Percentiles rank a stretch among this genome's conserved stretches.
Conservation (phyloP, 2,888 invertebrate species). For the Peribatodes rhomboidaria region DNA sequence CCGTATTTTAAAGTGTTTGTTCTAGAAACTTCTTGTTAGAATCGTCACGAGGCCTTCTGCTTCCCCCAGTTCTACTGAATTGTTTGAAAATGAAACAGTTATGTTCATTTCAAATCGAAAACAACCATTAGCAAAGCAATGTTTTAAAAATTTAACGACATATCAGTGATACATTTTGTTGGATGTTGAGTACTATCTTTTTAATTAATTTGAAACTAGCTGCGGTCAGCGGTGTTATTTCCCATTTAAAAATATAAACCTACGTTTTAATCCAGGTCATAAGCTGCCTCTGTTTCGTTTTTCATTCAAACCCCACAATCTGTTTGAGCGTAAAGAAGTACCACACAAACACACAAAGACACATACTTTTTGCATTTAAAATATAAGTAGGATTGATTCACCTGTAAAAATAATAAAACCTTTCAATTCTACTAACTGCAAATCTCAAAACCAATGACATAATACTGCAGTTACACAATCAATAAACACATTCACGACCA, state of each 20-base stretch:
- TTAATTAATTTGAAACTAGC: too few species aligned
- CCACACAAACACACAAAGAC: too few species aligned
- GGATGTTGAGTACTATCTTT: background rate
- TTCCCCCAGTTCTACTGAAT: background rate
- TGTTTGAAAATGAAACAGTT: background rate
- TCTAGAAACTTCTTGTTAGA: background rate
- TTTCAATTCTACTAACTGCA: background rate
- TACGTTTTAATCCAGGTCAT: too few species aligned
- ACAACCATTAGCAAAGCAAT: too few species aligned
- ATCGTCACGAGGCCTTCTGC: background rate
- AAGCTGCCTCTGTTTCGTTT: too few species aligned
- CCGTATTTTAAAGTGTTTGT: background rate
- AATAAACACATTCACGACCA: constrained; percentile 20
- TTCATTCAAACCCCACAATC: too few species aligned
- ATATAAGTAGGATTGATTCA: too few species aligned
- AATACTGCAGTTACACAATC: constrained; percentile 10
- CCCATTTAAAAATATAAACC: too few species aligned
- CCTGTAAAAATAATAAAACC: constrained; percentile 1
- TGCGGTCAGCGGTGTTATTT: too few species aligned
- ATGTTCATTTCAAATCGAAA: background rate
- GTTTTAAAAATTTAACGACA: too few species aligned
- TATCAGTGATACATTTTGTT: background rate
- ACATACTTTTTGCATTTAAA: too few species aligned
- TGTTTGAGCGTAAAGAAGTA: too few species aligned
- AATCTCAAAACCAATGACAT: constrained; percentile 13